A percentile compares a stretch with the other conserved stretches of the same genome.
phyloP scores from a whole-genome alignment of 2,888 invertebrate species.

The Deroplatys truncata region DNA sequence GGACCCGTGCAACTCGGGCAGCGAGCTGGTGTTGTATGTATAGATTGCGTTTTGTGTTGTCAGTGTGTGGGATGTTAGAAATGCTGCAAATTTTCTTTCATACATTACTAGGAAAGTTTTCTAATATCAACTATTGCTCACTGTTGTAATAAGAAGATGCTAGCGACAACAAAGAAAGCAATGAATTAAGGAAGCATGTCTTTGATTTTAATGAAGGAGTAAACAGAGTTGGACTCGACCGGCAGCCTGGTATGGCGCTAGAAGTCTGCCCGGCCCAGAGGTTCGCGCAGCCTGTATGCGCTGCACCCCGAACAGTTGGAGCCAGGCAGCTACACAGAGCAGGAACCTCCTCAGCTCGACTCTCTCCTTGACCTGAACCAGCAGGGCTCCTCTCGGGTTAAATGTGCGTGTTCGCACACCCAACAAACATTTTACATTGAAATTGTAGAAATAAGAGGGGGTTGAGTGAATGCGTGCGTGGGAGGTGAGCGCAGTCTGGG shows the following conservation, averaged over 20 bases:
- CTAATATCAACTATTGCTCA: too few relatives aligned
- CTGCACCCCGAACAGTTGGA: background rate
- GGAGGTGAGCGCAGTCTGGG: background rate
- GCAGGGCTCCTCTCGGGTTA: background rate
- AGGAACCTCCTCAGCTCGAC: background rate
- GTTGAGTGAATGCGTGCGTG: background rate
- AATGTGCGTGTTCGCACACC: background rate
- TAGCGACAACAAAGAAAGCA: background rate
- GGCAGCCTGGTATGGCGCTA: background rate
- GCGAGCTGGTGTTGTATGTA: too few relatives aligned
- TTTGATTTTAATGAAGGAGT: background rate
- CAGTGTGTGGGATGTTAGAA: too few relatives aligned
- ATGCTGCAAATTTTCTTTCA: too few relatives aligned
- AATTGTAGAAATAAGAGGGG: background rate
- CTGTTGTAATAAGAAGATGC: too few relatives aligned
- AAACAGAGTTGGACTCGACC: background rate
- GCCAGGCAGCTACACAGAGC: background rate
- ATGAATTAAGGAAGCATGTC: background rate
- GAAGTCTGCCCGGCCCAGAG: background rate
- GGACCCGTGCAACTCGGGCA: too few relatives aligned
- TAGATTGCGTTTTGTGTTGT: too few relatives aligned
- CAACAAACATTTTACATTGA: background rate
- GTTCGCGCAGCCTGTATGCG: background rate
- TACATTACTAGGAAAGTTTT: too few relatives aligned
- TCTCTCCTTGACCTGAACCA: background rate